phyloP scores from a whole-genome alignment of 2,797 vertebrate species.

The Sebastes melanostomus region DNA sequence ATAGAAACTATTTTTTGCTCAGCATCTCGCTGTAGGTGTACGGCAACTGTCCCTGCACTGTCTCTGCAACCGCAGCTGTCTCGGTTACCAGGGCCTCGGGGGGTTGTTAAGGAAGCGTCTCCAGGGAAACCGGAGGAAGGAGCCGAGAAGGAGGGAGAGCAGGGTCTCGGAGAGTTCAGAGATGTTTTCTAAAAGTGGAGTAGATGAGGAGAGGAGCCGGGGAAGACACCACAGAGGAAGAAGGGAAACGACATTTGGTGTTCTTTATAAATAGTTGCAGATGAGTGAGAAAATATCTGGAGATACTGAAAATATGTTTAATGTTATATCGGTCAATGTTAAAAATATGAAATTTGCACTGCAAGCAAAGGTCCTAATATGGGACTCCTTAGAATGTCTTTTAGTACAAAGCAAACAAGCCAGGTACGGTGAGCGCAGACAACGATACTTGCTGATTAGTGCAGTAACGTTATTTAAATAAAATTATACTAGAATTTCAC shows the following conservation, averaged over 20 bases:
- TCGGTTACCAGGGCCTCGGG: slow-evolving; percentile 9
- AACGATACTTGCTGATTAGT: rapidly evolving
- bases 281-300: neutral
- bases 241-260: neutral
- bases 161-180: slow-evolving; percentile 27
- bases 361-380: neutral
- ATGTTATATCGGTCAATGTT: neutral
- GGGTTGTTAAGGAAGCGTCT: slow-evolving; percentile 49
- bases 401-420: neutral
- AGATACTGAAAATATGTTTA: neutral
- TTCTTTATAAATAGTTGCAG: neutral
- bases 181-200: slow-evolving; percentile 30
- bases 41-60: slow-evolving; percentile 23
- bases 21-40: slow-evolving; percentile 19
- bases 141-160: neutral
- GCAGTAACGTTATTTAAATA: too few species aligned
- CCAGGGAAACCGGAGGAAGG: slow-evolving; percentile 17
- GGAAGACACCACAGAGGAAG: neutral
- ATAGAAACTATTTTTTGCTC: slow-evolving; percentile 45
- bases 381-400: neutral
- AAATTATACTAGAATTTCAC: too few species aligned
- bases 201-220: neutral
- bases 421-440: neutral
- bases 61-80: slow-evolving; percentile 32
- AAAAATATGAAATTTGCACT: neutral